Percentiles rank a stretch among this genome's conserved stretches.
These are phyloP conservation scores for Drosophila nannoptera DNA, from an alignment of 1,140 invertebrate genomes.

Conservation along the genomic window DNA sequence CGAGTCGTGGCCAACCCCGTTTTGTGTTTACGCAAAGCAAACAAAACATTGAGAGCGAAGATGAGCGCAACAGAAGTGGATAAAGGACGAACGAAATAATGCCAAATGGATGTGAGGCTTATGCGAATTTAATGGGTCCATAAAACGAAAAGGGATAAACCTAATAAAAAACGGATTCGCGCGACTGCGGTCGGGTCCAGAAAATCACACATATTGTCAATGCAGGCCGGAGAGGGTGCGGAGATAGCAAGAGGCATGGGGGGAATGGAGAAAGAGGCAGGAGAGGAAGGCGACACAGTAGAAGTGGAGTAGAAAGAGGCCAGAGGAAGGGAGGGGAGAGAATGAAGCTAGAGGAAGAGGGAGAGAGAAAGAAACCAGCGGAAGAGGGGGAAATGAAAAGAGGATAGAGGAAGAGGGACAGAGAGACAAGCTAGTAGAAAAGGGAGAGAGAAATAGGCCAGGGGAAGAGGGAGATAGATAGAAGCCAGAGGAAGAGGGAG, in stretches of 20 bases:
- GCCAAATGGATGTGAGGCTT: slow-evolving; percentile 32
- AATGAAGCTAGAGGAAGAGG: not conserved
- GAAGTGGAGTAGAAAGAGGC: not conserved
- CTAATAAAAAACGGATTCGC: slow-evolving; percentile 55
- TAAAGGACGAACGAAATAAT: slow-evolving; percentile 6
- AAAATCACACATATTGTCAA: too few species aligned
- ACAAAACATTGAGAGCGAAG: not conserved
- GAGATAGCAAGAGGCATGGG: too few species aligned
- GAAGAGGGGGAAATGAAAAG: not conserved
- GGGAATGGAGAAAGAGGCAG: too few species aligned
- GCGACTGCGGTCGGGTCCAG: too few species aligned
- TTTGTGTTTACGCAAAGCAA: slow-evolving; percentile 16
- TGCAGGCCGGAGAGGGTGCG: too few species aligned
- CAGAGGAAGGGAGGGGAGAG: not conserved
- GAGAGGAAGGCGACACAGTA: not conserved
- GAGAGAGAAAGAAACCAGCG: not conserved
- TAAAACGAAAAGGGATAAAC: slow-evolving; percentile 55
- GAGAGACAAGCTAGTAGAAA: too few species aligned
- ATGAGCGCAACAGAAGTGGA: not conserved
- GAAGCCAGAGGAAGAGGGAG: too few species aligned
- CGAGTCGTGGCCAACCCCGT: slow-evolving; percentile 24
- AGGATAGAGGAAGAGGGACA: too few species aligned
- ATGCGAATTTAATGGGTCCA: slow-evolving; percentile 57
- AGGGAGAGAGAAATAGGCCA: too few species aligned
- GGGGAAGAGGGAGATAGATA: too few species aligned